These are phyloP conservation scores for Drosophila nigricruria DNA, from an alignment of 2,888 invertebrate genomes.

Conservation along the genomic window DNA sequence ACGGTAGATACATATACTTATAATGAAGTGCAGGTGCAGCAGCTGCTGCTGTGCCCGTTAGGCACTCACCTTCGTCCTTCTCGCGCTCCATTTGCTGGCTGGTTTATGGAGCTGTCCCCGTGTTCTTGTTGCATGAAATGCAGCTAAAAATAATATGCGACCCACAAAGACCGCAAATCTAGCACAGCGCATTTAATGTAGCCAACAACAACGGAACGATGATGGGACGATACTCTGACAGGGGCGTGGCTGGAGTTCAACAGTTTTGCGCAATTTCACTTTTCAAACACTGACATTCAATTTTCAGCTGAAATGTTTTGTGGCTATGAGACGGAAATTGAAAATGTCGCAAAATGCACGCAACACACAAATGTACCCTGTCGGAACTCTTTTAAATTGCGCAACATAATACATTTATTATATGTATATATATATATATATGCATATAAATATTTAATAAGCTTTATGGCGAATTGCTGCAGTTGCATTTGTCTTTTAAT, in stretches of 20 bases:
- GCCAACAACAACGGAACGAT: neutral
- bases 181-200: conserved; percentile 57
- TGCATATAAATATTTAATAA: conserved; percentile 2
- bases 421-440: neutral
- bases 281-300: conserved; percentile 75
- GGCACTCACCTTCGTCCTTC: neutral
- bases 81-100: conserved; percentile 10
- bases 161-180: conserved; percentile 68
- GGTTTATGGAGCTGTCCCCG: conserved; percentile 46
- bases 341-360: conserved; percentile 57
- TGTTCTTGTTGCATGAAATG: conserved; percentile 19
- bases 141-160: conserved; percentile 55
- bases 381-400: neutral
- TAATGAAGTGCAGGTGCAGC: conserved; percentile 57
- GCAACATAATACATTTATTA: conserved; percentile 1
- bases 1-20: conserved; percentile 23
- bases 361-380: conserved; percentile 9
- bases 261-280: conserved; percentile 52
- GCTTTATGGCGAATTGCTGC: conserved; percentile 52
- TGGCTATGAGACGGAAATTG: conserved; percentile 74
- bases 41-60: conserved; percentile 25
- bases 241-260: conserved; percentile 15
- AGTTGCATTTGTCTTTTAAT: conserved; percentile 60
- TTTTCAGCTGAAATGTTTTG: conserved; percentile 66
- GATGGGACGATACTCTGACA: neutral